phyloP scores from a whole-genome alignment of 2,888 invertebrate genomes.

The Euplagia quadripunctaria region DNA sequence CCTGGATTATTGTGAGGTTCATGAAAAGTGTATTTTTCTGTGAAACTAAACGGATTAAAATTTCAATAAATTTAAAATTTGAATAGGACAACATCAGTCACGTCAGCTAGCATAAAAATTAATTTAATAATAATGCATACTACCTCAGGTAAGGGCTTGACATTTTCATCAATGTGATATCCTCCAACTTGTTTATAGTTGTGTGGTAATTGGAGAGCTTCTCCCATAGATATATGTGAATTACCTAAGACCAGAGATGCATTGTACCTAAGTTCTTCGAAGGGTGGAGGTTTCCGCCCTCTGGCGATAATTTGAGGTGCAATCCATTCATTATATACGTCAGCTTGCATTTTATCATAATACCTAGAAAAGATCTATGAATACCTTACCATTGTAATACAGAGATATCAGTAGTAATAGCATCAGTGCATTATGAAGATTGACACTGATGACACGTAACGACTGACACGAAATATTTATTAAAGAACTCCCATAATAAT shows the following conservation, averaged over 20 bases:
- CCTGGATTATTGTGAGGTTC: not conserved
- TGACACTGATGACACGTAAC: not conserved
- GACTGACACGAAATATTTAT: not conserved
- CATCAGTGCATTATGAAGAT: not conserved
- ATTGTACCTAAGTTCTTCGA: slow-evolving; percentile 53
- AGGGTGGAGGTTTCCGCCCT: slow-evolving; percentile 52
- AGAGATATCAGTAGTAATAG: not conserved
- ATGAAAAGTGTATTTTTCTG: not conserved
- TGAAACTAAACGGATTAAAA: not conserved
- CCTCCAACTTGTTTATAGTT: slow-evolving; percentile 62
- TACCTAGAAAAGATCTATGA: slow-evolving; percentile 33
- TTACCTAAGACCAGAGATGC: slow-evolving; percentile 63
- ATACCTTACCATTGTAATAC: not conserved
- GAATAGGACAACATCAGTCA: not conserved
- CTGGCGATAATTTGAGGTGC: slow-evolving; percentile 48
- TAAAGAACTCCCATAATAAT: not conserved
- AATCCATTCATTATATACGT: slow-evolving; percentile 49
- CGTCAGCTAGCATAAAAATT: not conserved
- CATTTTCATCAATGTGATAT: slow-evolving; percentile 61
- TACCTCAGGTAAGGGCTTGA: slow-evolving; percentile 63
- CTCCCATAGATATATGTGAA: slow-evolving; percentile 55
- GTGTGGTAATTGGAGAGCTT: slow-evolving; percentile 57
- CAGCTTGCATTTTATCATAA: slow-evolving; percentile 27
- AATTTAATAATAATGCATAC: not conserved
- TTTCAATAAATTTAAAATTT: not conserved